These are phyloP conservation scores for Lithophane leautieri DNA, from an alignment of 2,888 invertebrate species.

Conservation along the genomic window DNA sequence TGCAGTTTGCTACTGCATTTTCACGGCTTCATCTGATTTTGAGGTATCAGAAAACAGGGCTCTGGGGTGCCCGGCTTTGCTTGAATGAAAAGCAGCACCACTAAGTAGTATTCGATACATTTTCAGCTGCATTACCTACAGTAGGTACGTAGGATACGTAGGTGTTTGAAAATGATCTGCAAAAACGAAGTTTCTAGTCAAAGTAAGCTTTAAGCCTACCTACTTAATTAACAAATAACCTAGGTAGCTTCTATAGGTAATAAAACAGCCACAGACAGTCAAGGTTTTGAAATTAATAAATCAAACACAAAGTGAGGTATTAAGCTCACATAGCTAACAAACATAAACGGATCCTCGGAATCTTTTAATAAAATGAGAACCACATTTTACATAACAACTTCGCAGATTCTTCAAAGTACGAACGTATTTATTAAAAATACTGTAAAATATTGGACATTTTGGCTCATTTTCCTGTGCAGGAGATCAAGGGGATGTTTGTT, in stretches of 20 bases:
- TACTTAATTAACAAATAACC: neutral
- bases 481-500: neutral
- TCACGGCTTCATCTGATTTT: conserved; percentile 36
- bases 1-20: conserved; percentile 41
- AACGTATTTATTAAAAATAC: neutral
- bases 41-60: conserved; percentile 19
- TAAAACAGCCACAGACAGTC: neutral
- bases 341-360: neutral
- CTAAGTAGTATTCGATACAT: neutral
- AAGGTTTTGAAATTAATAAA: neutral
- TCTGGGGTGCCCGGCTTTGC: neutral
- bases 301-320: neutral
- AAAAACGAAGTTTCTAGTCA: neutral
- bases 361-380: conserved; percentile 20
- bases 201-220: neutral
- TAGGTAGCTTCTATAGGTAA: neutral
- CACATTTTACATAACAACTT: conserved; percentile 4
- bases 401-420: neutral
- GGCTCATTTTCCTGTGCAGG: neutral
- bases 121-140: neutral
- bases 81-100: neutral
- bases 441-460: conserved; percentile 5
- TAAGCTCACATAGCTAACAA: neutral
- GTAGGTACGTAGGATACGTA: neutral
- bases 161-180: neutral